Percentiles rank a stretch among this genome's conserved stretches.
phyloP scores from a whole-genome alignment of 1,140 invertebrate genomes.

The Ladona fulva region DNA sequence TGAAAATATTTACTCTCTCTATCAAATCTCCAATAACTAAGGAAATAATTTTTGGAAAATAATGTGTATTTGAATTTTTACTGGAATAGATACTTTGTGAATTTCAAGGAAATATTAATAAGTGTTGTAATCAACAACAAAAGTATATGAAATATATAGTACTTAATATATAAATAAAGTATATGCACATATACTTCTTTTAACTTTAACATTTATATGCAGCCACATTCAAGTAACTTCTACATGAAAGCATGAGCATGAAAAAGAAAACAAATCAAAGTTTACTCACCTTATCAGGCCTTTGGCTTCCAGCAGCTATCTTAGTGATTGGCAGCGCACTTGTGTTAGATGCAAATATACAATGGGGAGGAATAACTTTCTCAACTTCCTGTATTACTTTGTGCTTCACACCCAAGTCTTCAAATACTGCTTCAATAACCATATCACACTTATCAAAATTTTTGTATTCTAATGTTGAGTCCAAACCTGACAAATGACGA shows the following conservation, averaged over 20 bases:
- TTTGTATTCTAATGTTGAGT: constrained; percentile 75
- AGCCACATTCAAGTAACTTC: no score
- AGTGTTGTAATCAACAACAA: not conserved
- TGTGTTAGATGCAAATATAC: constrained; percentile 95
- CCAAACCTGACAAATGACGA: constrained; percentile 64
- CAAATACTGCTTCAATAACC: constrained; percentile 98
- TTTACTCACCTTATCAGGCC: constrained; percentile 82
- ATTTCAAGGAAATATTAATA: not conserved
- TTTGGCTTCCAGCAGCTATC: constrained; percentile 83
- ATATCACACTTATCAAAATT: constrained; percentile 84
- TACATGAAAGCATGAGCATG: no score
- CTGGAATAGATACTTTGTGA: no score
- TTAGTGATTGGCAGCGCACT: constrained; percentile 94
- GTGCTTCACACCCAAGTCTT: constrained; percentile 93
- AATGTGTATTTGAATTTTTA: no score
- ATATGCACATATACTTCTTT: no score
- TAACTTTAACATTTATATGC: no score
- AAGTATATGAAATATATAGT: no score
- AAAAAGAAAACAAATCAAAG: no score
- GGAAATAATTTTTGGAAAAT: no score
- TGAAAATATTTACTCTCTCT: constrained; percentile 33
- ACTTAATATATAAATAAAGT: no score
- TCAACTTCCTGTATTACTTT: constrained; percentile 95
- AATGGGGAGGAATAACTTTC: constrained; percentile 73
- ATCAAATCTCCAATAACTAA: no score